Evolutionary conservation across 2,113 vertebrate genomes (phyloP).

Genomic region (Alouatta palliata): DNA sequence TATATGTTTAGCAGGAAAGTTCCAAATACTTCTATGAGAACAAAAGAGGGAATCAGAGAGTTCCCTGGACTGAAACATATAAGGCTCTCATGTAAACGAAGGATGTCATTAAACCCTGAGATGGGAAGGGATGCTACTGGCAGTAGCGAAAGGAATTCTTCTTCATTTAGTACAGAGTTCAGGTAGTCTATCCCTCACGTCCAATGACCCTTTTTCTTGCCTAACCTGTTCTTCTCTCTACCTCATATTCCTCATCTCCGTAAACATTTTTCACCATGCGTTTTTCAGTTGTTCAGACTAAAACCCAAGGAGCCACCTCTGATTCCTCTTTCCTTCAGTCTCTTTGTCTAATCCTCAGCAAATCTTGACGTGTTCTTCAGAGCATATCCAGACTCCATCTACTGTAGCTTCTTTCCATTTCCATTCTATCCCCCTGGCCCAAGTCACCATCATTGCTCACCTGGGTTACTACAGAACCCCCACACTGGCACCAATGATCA

Average conservation of each 20-base stretch:
- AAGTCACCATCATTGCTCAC: neutral
- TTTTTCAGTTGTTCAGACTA: neutral
- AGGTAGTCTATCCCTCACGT: neutral
- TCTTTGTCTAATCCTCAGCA: neutral
- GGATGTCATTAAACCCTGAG: neutral
- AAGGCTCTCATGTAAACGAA: neutral
- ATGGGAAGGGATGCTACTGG: neutral
- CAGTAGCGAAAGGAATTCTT: neutral
- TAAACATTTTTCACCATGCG: neutral
- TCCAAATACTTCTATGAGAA: neutral
- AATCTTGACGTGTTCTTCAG: neutral
- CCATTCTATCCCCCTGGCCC: neutral
- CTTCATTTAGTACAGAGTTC: neutral
- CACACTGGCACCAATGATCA: neutral
- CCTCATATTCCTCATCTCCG: neutral
- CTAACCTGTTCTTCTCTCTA: neutral
- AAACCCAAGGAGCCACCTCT: neutral
- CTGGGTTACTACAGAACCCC: neutral
- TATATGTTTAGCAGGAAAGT: neutral
- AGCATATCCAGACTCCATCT: neutral
- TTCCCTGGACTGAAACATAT: neutral
- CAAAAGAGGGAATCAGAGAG: neutral
- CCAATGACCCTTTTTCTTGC: neutral
- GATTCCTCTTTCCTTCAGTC: neutral
- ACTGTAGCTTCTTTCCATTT: neutral